Conservation (phyloP, 2,888 invertebrate genomes). For the Hylaea fasciaria region DNA sequence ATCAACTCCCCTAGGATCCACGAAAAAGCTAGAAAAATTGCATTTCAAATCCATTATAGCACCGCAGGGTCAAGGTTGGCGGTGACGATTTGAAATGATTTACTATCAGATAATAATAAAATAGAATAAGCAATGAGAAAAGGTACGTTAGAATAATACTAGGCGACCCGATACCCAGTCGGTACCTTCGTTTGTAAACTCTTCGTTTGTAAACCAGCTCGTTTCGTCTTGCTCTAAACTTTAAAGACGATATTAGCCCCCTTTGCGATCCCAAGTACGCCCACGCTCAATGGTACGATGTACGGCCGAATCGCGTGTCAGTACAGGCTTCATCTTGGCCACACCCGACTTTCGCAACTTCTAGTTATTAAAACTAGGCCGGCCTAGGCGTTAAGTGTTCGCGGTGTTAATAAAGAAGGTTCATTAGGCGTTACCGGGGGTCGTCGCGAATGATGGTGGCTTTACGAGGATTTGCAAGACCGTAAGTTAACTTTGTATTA, state of each 20-base stretch:
- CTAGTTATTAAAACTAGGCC: constrained; percentile 49
- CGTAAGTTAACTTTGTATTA: constrained; percentile 8
- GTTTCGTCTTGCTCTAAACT: too few species aligned
- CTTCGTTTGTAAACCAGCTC: too few species aligned
- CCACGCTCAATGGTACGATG: constrained; percentile 49
- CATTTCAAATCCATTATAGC: too few species aligned
- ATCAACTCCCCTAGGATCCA: background rate
- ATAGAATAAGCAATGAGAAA: too few species aligned
- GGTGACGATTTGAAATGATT: too few species aligned
- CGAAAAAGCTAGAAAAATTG: too few species aligned
- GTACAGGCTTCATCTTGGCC: constrained; percentile 57
- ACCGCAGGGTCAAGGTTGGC: too few species aligned
- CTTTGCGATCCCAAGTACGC: constrained; percentile 32
- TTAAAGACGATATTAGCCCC: constrained; percentile 12
- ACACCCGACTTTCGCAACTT: constrained; percentile 61
- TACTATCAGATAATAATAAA: too few species aligned
- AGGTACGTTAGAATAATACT: too few species aligned
- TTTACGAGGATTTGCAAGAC: constrained; percentile 11
- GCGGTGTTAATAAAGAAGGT: constrained; percentile 32
- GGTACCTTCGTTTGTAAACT: too few species aligned
- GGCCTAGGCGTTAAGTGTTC: constrained; percentile 33
- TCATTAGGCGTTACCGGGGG: constrained; percentile 21
- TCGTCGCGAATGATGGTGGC: constrained; percentile 10
- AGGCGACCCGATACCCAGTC: too few species aligned
- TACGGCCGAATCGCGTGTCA: constrained; percentile 65